phyloP scores from a whole-genome alignment of 2,797 vertebrate genomes.

The Gallirallus australis region DNA sequence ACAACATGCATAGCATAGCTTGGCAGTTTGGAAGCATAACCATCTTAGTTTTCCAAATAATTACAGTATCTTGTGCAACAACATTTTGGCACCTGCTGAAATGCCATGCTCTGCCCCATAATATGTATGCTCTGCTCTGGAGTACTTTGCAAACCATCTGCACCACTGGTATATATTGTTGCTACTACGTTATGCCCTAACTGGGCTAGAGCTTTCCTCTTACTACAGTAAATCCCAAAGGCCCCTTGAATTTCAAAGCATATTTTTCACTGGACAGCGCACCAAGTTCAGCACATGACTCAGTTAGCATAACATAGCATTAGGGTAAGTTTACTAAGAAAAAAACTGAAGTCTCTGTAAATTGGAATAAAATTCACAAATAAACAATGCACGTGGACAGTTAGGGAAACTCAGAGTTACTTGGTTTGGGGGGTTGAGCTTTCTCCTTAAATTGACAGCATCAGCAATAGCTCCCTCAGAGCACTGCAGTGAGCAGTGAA shows the following conservation, averaged over 20 bases:
- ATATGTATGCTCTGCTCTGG: not conserved
- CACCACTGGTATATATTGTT: not conserved
- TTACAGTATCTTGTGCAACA: not conserved
- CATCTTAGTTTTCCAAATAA: not conserved
- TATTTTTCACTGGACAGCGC: not conserved
- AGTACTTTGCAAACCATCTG: not conserved
- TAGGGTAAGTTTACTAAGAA: not conserved
- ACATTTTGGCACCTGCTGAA: not conserved
- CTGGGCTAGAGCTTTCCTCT: not conserved
- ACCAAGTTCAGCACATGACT: not conserved
- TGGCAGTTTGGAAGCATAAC: slow-evolving; percentile 4
- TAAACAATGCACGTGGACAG: not conserved
- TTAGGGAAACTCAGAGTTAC: not conserved
- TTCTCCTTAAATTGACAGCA: not conserved
- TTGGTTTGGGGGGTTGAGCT: not conserved
- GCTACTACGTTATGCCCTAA: not conserved
- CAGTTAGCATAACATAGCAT: not conserved
- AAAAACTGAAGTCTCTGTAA: not conserved
- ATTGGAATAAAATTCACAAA: not conserved
- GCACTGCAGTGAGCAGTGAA: not conserved
- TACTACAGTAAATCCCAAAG: not conserved
- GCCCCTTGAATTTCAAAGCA: not conserved
- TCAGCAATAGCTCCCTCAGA: not conserved
- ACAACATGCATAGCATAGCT: not conserved
- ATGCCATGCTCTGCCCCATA: not conserved